Percentiles rank a stretch among this genome's conserved stretches.
phyloP scores from a whole-genome alignment of 37 sponge, comb jelly and placozoan genomes.

The Petrosia ficiformis region DNA sequence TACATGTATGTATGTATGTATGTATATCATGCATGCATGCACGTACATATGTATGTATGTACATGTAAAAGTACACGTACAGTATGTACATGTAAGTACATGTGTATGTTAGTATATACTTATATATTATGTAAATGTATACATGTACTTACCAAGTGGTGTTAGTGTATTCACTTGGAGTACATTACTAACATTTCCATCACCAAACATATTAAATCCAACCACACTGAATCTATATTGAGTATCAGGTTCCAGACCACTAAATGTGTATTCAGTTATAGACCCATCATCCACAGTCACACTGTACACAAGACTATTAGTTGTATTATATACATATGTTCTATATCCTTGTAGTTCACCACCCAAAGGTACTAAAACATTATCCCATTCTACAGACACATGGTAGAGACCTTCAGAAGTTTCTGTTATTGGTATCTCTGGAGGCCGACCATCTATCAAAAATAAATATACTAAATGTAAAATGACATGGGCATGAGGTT shows the following conservation, averaged over 20 bases:
- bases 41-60: no score
- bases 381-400: not conserved
- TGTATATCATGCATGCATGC: no score
- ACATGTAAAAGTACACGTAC: no score
- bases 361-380: not conserved
- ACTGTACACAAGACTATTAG: not conserved
- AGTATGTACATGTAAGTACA: no score
- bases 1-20: no score
- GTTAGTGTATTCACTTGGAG: not conserved
- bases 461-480: not conserved
- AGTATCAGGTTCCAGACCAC: not conserved
- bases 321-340: not conserved
- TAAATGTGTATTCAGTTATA: not conserved
- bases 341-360: not conserved
- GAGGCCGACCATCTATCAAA: not conserved
- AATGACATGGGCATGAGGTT: no score
- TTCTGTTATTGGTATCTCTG: not conserved
- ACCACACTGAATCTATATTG: not conserved
- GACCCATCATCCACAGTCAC: not conserved
- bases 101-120: no score
- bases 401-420: not conserved
- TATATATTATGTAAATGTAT: no score
- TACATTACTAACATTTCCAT: not conserved
- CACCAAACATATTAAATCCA: not conserved
- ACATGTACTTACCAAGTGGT: not conserved